Conservation (phyloP, 2,797 vertebrate species). For the Megalops cyprinoides region DNA sequence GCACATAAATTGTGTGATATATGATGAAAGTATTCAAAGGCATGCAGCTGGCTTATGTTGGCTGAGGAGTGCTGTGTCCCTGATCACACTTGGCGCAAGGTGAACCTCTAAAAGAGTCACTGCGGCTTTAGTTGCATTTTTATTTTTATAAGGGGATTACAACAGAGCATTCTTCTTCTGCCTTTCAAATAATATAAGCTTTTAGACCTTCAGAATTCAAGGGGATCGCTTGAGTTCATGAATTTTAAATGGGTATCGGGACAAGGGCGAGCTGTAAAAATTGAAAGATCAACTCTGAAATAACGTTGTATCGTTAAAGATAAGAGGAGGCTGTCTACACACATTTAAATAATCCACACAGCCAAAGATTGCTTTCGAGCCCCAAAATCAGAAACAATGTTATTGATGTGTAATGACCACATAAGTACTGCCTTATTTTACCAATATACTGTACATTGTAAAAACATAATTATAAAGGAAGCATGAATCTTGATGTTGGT, state of each 20-base stretch:
- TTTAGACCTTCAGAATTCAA: slow-evolving; percentile 37
- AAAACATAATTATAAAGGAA: no score
- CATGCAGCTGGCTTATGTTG: neutral
- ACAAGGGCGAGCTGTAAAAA: slow-evolving; percentile 49
- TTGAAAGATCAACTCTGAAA: slow-evolving; percentile 49
- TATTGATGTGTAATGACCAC: neutral
- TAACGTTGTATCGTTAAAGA: slow-evolving; percentile 25
- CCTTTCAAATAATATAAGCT: slow-evolving; percentile 46
- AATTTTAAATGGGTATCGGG: slow-evolving; percentile 54
- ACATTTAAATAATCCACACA: neutral
- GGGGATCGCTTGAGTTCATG: slow-evolving; percentile 49
- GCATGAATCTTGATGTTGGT: no score
- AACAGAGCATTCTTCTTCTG: slow-evolving; percentile 33
- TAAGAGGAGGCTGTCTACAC: slow-evolving; percentile 20
- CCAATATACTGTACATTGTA: no score
- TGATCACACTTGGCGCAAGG: neutral
- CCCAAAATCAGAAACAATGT: neutral
- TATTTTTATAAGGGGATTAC: slow-evolving; percentile 29
- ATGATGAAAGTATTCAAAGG: slow-evolving; percentile 36
- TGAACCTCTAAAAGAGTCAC: neutral
- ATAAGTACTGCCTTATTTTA: neutral
- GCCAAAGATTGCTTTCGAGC: neutral
- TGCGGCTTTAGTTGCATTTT: neutral
- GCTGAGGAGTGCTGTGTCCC: neutral
- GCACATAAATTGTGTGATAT: slow-evolving; percentile 34